Percentiles rank a stretch among this genome's conserved stretches.
Evolutionary conservation across 2,113 vertebrate genomes (phyloP).

Genomic region (Pangasianodon gigas): DNA sequence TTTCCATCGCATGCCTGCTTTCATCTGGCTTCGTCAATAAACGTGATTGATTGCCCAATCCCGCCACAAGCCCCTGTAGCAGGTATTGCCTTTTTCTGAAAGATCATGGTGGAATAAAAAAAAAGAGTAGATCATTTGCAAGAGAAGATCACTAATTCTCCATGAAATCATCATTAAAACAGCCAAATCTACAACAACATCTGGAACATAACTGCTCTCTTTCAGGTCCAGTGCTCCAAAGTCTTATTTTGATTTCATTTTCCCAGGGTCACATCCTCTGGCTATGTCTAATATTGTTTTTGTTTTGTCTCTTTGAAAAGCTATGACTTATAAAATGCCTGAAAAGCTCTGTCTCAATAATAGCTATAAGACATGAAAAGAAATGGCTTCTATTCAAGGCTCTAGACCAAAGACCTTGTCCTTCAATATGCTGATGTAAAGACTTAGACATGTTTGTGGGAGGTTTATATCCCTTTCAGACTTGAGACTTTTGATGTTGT

Average conservation of each 20-base stretch:
- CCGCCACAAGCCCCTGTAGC: slow-evolving; percentile 40
- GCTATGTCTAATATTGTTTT: slow-evolving; percentile 26
- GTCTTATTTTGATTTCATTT: slow-evolving; percentile 20
- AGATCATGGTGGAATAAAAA: slow-evolving; percentile 35
- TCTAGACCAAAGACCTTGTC: slow-evolving; percentile 38
- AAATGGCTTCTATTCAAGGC: background rate
- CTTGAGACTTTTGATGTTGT: slow-evolving; percentile 33
- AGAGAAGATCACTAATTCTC: slow-evolving; percentile 47
- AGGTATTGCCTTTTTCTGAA: slow-evolving; percentile 50
- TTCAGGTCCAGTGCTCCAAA: slow-evolving; percentile 11
- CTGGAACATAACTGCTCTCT: slow-evolving; percentile 32
- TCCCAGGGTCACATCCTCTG: slow-evolving; percentile 9
- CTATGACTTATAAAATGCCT: slow-evolving; percentile 23
- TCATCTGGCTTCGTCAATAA: slow-evolving; percentile 50
- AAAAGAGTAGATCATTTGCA: slow-evolving; percentile 49
- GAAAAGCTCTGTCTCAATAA: slow-evolving; percentile 28
- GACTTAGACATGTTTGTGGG: slow-evolving; percentile 18
- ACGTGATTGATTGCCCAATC: slow-evolving; percentile 54
- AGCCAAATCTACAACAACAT: slow-evolving; percentile 11
- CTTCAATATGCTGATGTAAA: slow-evolving; percentile 23
- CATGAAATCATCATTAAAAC: slow-evolving; percentile 48
- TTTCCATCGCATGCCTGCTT: slow-evolving; percentile 41
- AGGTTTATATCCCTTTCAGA: slow-evolving; percentile 39
- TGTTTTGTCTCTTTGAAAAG: slow-evolving; percentile 19
- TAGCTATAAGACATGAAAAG: slow-evolving; percentile 21